Percentiles rank a stretch among this genome's conserved stretches.
Evolutionary conservation across 2,113 vertebrate species (phyloP).

Genomic region (Pontoporia blainvillei): DNA sequence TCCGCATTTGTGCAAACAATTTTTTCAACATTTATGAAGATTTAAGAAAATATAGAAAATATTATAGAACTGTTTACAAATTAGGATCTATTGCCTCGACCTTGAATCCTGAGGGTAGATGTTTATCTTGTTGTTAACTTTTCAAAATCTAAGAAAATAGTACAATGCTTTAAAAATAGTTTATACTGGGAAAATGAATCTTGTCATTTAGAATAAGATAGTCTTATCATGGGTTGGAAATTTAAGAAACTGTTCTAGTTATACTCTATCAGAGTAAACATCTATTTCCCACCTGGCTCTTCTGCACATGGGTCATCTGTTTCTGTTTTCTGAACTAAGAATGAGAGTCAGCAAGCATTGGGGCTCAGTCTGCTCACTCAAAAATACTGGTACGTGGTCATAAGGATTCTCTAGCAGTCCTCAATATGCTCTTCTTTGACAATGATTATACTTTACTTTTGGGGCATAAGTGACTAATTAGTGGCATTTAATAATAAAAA

Average conservation of each 20-base stretch:
- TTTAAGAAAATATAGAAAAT: constrained; percentile 45
- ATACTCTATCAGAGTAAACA: neutral
- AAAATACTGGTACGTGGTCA: neutral
- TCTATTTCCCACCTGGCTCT: neutral
- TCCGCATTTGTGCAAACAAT: constrained; percentile 67
- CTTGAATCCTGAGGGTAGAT: constrained; percentile 20
- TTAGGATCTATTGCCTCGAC: neutral
- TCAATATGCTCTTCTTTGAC: neutral
- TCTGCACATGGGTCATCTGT: neutral
- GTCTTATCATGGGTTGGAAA: neutral
- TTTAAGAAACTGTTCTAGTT: neutral
- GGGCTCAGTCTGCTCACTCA: neutral
- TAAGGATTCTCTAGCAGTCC: neutral
- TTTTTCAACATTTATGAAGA: constrained; percentile 59
- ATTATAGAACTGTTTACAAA: neutral
- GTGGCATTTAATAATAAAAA: neutral
- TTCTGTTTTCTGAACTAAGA: neutral
- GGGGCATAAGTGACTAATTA: neutral
- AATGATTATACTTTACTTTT: neutral
- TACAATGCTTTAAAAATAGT: neutral
- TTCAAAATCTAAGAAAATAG: neutral
- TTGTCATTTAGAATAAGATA: neutral
- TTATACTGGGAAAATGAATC: neutral
- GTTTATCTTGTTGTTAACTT: neutral
- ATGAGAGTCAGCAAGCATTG: neutral